Conservation (phyloP, 23 tunicate species). For the Halocynthia aurantium region DNA sequence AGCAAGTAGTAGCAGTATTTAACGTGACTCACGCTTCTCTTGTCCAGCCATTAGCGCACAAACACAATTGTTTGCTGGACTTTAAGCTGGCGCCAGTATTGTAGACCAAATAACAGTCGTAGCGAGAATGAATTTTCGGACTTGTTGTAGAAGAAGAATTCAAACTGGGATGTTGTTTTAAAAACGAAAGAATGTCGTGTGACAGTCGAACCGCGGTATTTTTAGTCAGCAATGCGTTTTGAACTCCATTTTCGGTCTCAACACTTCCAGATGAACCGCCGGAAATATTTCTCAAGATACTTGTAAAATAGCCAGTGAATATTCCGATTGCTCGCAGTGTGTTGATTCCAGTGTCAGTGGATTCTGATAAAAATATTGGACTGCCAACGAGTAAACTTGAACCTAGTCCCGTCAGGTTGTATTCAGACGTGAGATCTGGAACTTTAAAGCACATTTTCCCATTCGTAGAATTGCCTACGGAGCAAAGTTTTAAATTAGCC, state of each 20-base stretch:
- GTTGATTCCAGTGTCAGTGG: neutral
- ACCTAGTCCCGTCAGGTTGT: neutral
- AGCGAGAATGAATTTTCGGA: constrained; percentile 12
- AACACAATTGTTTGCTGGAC: constrained; percentile 21
- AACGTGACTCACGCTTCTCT: constrained; percentile 35
- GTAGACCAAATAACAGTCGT: constrained; percentile 29
- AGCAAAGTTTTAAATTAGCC: constrained; percentile 11
- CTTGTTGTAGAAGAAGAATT: neutral
- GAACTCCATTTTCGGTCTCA: neutral
- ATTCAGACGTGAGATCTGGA: neutral
- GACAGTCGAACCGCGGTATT: constrained; percentile 40
- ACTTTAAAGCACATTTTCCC: constrained; percentile 16
- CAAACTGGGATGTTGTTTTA: neutral
- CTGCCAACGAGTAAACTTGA: constrained; percentile 7
- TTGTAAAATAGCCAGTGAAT: neutral
- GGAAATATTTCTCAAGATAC: no score
- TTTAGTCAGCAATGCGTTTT: neutral
- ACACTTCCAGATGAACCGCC: no score
- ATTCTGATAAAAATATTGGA: constrained; percentile 1
- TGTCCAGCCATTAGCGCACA: constrained; percentile 66
- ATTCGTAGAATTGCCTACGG: constrained; percentile 8
- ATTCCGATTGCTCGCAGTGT: constrained; percentile 10
- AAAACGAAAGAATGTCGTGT: constrained; percentile 10
- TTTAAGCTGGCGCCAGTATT: neutral
- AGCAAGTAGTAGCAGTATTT: neutral